Base-by-base conservation (phyloP, 2,113 vertebrate species). In the Mormyrus lacerda region DNA sequence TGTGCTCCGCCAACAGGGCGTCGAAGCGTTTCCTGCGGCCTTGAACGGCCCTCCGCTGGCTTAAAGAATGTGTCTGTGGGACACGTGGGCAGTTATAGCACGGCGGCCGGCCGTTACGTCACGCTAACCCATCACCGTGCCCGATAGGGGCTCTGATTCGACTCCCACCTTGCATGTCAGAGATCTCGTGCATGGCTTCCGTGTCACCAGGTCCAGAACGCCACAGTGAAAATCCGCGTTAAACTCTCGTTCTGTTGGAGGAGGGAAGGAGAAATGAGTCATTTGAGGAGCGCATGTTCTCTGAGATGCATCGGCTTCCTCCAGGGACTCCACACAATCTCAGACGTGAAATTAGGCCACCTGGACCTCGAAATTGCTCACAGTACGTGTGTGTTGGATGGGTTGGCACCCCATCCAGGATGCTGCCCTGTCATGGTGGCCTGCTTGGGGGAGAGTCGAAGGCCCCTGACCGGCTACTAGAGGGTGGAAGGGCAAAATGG, bases 181-280 rank as follows among this genome's bases (percentile, higher is more conserved):
- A 93, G 98, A 99, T 96, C 98, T 97, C 94, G 98, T 99, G 96
- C 98, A 99, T 95, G 97, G 97, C 96, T 99, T 99, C 95, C 97
- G 97, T 93, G 97, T 97, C 90, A 98, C 97, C 88, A 98, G 93
- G 96, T 99, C 98, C 93, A 99, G 91, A 93, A 99, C 98, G 89
- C 98, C 98, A 96, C 98, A 99, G 94, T 99, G 98, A 94, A 97
- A 95, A 95, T 99, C 98, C 93, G 98, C 96, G 95, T 98, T 98
- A 96, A 99, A 99, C 94, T 99, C 98, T 90, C 98, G 97, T 94
- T 99, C 98, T 99, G 93, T 92, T 89, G 93, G 92, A 73, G 42
- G 87, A 58, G 35, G 55, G 89, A 2, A 61, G 10, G 47, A n/a
- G 76, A 44, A 39, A 24, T 0, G 10, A 24, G 44, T 42, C 3